A percentile compares a stretch with the other conserved stretches of the same genome.
Evolutionary conservation across 2,888 invertebrate genomes (phyloP).

Genomic region (Baccha elongata): DNA sequence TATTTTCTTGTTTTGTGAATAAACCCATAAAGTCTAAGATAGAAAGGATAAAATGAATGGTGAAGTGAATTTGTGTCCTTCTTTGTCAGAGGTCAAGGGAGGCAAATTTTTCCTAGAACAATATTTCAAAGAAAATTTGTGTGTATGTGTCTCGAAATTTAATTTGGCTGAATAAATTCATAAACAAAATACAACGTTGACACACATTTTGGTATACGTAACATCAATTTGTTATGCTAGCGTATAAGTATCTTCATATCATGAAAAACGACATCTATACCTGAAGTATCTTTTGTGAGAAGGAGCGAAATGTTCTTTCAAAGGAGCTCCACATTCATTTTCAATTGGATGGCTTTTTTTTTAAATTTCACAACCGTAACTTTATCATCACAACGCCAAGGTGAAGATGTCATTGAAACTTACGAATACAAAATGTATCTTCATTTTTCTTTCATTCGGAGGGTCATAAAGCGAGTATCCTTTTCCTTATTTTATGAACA

Average conservation of each 20-base stretch:
- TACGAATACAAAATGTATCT: conserved; percentile 28
- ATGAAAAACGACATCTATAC: conserved; percentile 8
- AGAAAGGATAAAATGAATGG: not conserved
- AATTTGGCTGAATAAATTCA: conserved; percentile 44
- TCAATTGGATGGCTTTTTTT: conserved; percentile 26
- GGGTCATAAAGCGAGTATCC: conserved; percentile 39
- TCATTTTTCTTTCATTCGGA: conserved; percentile 20
- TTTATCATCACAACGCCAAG: conserved; percentile 32
- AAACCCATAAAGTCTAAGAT: conserved; percentile 7
- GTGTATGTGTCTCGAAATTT: conserved; percentile 8
- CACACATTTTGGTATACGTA: conserved; percentile 2
- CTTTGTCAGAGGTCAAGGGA: conserved; percentile 24
- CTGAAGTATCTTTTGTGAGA: conserved; percentile 9
- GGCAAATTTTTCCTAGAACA: not conserved
- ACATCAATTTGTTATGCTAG: conserved; percentile 15
- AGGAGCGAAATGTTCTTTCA: conserved; percentile 13
- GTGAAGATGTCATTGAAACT: conserved; percentile 34
- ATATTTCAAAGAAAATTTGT: not conserved
- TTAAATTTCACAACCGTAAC: conserved; percentile 36
- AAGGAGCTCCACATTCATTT: conserved; percentile 18
- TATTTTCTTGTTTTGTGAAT: not conserved
- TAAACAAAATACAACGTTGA: conserved; percentile 17
- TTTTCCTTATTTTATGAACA: conserved; percentile 29
- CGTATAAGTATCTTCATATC: not conserved
- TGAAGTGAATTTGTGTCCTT: conserved; percentile 25